These are phyloP conservation scores for Vidua macroura DNA, from an alignment of 2,113 vertebrate species.

Conservation along the genomic window DNA sequence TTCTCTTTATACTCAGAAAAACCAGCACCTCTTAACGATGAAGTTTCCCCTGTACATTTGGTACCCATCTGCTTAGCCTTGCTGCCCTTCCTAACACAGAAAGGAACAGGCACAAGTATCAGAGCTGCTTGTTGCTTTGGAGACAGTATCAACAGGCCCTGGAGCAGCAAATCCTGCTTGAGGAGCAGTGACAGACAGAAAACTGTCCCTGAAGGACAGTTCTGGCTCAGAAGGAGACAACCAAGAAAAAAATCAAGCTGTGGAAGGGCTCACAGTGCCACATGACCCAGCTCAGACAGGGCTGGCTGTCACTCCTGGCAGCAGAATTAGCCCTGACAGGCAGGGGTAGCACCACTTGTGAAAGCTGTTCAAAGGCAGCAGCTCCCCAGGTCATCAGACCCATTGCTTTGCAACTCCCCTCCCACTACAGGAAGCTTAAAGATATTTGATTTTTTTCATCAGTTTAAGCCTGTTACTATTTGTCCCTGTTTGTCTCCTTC, in stretches of 20 bases:
- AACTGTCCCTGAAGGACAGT: neutral
- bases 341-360: neutral
- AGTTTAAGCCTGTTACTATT: neutral
- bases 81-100: neutral
- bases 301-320: neutral
- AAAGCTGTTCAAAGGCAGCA: neutral
- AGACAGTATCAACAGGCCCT: neutral
- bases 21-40: neutral
- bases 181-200: neutral
- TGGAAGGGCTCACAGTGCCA: neutral
- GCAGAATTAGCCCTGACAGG: neutral
- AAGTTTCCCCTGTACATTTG: neutral
- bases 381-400: neutral
- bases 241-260: neutral
- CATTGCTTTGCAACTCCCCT: neutral
- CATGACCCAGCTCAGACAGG: neutral
- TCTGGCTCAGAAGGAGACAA: neutral
- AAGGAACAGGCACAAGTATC: neutral
- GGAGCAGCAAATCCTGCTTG: neutral
- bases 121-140: neutral
- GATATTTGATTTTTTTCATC: neutral
- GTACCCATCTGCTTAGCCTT: neutral
- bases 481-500: neutral
- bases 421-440: neutral
- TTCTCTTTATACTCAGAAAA: neutral